Conservation (phyloP, 2,888 invertebrate genomes). For the Oxycera nigricornis region DNA sequence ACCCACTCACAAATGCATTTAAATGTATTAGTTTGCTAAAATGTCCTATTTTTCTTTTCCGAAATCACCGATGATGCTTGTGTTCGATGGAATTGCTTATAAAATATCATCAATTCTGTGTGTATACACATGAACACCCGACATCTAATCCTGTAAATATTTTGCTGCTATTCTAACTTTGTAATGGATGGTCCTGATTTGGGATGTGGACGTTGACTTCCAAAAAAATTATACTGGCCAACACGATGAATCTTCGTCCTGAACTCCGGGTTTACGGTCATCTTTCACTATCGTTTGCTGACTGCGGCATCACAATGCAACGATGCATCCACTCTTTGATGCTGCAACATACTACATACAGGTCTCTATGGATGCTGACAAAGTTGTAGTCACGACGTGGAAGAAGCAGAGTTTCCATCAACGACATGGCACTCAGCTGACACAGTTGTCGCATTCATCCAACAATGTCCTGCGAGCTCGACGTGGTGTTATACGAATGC, state of each 20-base stretch:
- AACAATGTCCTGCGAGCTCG: conserved; percentile 80
- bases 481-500: conserved; percentile 85
- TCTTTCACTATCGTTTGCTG: neutral
- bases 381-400: conserved; percentile 60
- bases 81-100: neutral
- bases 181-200: neutral
- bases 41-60: neutral
- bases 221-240: too few relatives aligned
- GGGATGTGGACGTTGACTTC: too few relatives aligned
- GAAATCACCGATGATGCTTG: neutral
- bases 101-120: neutral
- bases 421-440: conserved; percentile 62
- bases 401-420: conserved; percentile 60
- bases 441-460: conserved; percentile 73
- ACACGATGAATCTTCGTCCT: too few relatives aligned
- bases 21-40: neutral
- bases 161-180: neutral
- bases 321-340: neutral
- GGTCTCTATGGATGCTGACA: conserved; percentile 61
- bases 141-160: neutral
- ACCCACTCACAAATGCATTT: too few relatives aligned
- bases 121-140: neutral
- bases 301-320: neutral
- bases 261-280: neutral
- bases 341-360: conserved; percentile 48